Base-by-base conservation (phyloP, 2,888 invertebrate species). In the Drosophila formosana region DNA sequence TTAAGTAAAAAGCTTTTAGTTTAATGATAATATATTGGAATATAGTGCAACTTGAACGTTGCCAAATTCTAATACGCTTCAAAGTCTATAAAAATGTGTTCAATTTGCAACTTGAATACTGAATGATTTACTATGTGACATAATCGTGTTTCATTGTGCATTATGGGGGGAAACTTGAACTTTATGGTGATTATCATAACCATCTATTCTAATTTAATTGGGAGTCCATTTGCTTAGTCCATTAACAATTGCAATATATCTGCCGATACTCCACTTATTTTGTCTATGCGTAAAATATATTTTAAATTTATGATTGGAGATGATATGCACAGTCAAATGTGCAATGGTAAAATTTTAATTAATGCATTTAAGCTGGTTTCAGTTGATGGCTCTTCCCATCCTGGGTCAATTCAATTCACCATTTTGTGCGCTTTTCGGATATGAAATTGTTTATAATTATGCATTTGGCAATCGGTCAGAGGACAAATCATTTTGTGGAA, bases 331-430 rank as follows among this genome's bases (percentile, higher is more conserved):
- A 39, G 45, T 25, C 13, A 57, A 60, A 63, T 70, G 56, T 60
- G 47, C 50, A 61, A 55, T 64, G 66, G 71, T 60, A 53, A 64
- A 64, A 32, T 72, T 70, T 78, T 72, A 78, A 76, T 80, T 66
- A 74, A 72, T 72, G 72, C 39, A 57, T 66, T 76, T 60, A 9
- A 34, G 45, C 43, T 25, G 30, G 32, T 32, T 43, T 43, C n/a
- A 32, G 55, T 23, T 9, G 13, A 18, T 53, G 23, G 45, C 37
- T 2, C 25, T 26, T 37, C 37, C 6, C 39, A n/a, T 34, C 13
- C 13, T 41, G 7, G 13, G 7, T 23, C 18, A 11, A 23, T 60
- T 51, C 47, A 43, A 51, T 62, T 62, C 23, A 32, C 6, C 11
- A 52, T 61, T 63, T 68, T 71, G 50, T 26, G 45, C 41, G 6